phyloP scores from a whole-genome alignment of 2,888 invertebrate species.

The Emmelina monodactyla region DNA sequence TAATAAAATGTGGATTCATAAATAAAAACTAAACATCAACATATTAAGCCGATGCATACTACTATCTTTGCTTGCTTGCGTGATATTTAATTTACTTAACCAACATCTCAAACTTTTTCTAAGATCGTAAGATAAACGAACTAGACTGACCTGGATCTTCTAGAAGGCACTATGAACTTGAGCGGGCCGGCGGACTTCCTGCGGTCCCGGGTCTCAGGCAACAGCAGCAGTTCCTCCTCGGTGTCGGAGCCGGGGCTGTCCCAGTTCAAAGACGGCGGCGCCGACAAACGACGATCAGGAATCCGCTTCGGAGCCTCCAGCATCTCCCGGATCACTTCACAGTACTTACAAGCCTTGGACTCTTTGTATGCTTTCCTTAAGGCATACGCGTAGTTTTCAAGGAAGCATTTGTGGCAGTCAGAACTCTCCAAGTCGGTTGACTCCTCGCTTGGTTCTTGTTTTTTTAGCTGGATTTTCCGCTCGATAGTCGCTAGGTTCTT shows the following conservation, averaged over 20 bases:
- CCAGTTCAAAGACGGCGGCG: conserved; percentile 61
- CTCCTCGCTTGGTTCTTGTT: conserved; percentile 48
- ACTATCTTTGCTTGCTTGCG: too few species aligned
- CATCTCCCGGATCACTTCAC: conserved; percentile 58
- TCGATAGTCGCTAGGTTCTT: conserved; percentile 38
- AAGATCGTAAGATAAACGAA: not conserved
- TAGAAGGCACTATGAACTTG: conserved; percentile 43
- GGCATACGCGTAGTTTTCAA: conserved; percentile 57
- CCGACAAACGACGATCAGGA: conserved; percentile 60
- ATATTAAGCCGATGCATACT: too few species aligned
- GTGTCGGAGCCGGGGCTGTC: conserved; percentile 51
- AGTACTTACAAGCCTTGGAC: conserved; percentile 51
- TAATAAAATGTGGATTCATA: too few species aligned
- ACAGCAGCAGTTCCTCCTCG: conserved; percentile 49
- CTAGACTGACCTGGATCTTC: conserved; percentile 45
- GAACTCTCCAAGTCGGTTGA: conserved; percentile 46
- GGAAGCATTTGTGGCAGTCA: conserved; percentile 58
- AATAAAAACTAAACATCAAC: too few species aligned
- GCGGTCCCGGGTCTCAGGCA: conserved; percentile 49
- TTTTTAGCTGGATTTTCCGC: conserved; percentile 35
- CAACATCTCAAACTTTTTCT: too few species aligned
- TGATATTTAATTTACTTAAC: too few species aligned
- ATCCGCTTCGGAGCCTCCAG: conserved; percentile 41
- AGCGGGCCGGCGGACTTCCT: conserved; percentile 64
- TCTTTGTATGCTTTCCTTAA: conserved; percentile 53